phyloP scores from a whole-genome alignment of 2,113 vertebrate species.

The Tupaia tana region DNA sequence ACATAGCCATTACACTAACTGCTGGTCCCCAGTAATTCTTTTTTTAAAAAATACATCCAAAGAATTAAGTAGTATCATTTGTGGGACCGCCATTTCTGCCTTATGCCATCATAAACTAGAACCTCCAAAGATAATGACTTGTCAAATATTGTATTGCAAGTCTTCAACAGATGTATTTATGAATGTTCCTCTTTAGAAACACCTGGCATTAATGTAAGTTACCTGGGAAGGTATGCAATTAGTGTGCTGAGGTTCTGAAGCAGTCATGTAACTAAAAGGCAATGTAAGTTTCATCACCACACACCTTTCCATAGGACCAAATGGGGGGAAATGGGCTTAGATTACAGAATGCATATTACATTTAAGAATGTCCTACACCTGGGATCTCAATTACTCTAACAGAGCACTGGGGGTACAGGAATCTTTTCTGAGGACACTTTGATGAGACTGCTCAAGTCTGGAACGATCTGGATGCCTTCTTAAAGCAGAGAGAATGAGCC shows the following conservation, averaged over 20 bases:
- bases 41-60: too few relatives aligned
- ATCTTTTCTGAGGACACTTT: conserved; percentile 12
- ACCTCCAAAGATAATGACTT: conserved; percentile 40
- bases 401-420: conserved; percentile 25
- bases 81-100: neutral
- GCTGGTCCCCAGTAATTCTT: too few relatives aligned
- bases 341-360: conserved; percentile 42
- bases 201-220: conserved; percentile 47
- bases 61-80: neutral
- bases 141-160: neutral
- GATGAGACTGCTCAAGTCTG: conserved; percentile 4
- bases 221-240: conserved; percentile 41
- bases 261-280: conserved; percentile 57
- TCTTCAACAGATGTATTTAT: conserved; percentile 33
- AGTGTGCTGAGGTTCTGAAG: conserved; percentile 4
- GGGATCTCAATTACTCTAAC: conserved; percentile 35
- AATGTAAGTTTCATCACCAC: conserved; percentile 41
- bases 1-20: too few relatives aligned
- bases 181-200: conserved; percentile 55
- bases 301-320: conserved; percentile 36
- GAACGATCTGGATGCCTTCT: conserved; percentile 42
- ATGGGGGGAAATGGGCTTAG: neutral
- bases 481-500: neutral
- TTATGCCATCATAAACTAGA: conserved; percentile 22
- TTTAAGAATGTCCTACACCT: neutral